phyloP scores from a whole-genome alignment of 2,113 vertebrate species.

The Circaetus cinerascens region DNA sequence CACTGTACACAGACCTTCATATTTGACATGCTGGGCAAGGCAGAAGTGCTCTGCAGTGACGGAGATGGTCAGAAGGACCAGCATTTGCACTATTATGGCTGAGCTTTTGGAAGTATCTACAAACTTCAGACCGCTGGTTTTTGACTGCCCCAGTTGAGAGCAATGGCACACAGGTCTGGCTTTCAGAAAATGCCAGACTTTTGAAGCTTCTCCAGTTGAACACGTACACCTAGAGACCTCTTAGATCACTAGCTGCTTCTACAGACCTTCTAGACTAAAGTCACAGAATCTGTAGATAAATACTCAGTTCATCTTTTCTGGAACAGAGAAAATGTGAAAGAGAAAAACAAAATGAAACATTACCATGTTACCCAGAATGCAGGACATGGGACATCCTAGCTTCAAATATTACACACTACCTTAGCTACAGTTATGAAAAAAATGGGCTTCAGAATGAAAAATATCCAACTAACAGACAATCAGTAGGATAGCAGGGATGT shows the following conservation, averaged over 20 bases:
- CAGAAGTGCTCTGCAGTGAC: not conserved
- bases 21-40: not conserved
- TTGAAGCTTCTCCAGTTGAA: not conserved
- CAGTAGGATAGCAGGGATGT: not conserved
- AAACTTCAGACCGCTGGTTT: rapidly evolving
- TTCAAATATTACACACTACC: not conserved
- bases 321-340: not conserved
- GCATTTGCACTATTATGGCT: not conserved
- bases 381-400: not conserved
- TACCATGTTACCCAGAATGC: not conserved
- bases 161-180: not conserved
- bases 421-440: not conserved
- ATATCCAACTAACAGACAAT: not conserved
- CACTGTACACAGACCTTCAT: not conserved
- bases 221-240: no score
- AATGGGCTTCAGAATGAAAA: not conserved
- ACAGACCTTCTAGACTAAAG: not conserved
- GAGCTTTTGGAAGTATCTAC: not conserved
- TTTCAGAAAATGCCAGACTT: not conserved
- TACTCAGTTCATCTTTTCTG: not conserved
- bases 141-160: not conserved
- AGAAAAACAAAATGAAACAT: not conserved
- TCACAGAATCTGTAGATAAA: not conserved
- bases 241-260: not conserved
- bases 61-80: not conserved